phyloP scores from a whole-genome alignment of 2,797 vertebrate species.

The Macrochelys suwanniensis region DNA sequence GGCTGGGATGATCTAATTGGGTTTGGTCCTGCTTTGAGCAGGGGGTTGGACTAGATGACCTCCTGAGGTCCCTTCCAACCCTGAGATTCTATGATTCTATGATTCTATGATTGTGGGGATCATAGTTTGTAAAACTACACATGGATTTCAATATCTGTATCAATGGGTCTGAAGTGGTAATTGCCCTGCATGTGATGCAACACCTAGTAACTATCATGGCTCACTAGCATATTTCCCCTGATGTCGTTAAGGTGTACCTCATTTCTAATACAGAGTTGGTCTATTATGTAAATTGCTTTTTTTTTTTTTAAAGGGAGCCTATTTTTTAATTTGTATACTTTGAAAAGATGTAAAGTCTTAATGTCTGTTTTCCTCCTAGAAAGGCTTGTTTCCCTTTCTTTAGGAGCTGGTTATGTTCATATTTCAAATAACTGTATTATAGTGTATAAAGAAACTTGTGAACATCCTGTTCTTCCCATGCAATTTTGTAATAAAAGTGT shows the following conservation, averaged over 20 bases:
- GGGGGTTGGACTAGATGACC: too few species aligned
- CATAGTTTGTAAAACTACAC: background rate
- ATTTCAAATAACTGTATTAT: background rate
- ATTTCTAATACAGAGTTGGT: background rate
- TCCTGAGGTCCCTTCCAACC: too few species aligned
- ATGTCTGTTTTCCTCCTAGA: background rate
- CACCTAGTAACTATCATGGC: background rate
- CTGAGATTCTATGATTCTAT: too few species aligned
- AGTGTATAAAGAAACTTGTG: background rate
- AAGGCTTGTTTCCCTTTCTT: background rate
- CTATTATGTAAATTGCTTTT: background rate
- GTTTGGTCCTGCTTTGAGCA: too few species aligned
- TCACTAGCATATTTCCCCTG: background rate
- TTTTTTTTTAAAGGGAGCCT: background rate
- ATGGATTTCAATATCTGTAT: background rate
- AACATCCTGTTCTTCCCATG: background rate
- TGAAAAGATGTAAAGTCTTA: background rate
- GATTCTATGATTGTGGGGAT: background rate
- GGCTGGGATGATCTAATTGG: too few species aligned
- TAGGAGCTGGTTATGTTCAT: background rate
- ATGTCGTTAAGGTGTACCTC: background rate
- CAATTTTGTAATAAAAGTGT: conserved; percentile 60
- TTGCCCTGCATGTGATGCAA: background rate
- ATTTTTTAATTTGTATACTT: conserved; percentile 12
- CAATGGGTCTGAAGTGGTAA: background rate